Conservation (phyloP, 2,888 invertebrate species). For the Epicampocera succincta region DNA sequence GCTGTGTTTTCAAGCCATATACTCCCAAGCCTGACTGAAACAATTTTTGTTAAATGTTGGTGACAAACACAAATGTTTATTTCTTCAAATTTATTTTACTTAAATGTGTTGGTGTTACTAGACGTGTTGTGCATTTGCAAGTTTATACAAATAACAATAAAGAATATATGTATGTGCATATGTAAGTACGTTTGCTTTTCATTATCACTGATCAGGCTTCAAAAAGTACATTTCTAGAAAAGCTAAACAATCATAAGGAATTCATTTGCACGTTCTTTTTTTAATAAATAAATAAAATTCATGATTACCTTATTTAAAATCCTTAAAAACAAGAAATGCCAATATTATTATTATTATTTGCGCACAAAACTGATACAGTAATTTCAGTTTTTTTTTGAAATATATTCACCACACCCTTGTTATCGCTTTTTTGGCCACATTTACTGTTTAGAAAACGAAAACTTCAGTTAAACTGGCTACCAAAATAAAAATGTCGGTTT, state of each 20-base stretch:
- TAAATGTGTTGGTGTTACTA: conserved; percentile 11
- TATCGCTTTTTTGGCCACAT: no score
- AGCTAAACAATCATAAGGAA: conserved; percentile 13
- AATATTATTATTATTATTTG: no score
- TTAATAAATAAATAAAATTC: no score
- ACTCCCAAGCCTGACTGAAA: conserved; percentile 3
- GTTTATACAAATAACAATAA: conserved; percentile 10
- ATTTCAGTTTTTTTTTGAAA: no score
- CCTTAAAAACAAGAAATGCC: no score
- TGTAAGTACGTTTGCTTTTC: conserved; percentile 61
- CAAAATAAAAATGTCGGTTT: background rate
- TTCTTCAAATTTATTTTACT: background rate
- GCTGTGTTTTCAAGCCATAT: background rate
- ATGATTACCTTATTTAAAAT: no score
- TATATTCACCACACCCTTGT: no score
- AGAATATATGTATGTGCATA: conserved; percentile 30
- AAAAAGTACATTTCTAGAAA: conserved; percentile 15
- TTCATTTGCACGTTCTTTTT: background rate
- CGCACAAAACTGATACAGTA: no score
- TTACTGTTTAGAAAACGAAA: no score
- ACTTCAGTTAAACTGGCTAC: no score
- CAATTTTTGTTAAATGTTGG: conserved; percentile 30
- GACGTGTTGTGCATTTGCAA: conserved; percentile 52
- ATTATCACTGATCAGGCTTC: conserved; percentile 49
- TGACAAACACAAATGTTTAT: background rate